Evolutionary conservation across 2,113 vertebrate genomes (phyloP), one percentile per base, ranked within the genome.

Genomic region (Speoplatyrhinus poulsoni): DNA sequence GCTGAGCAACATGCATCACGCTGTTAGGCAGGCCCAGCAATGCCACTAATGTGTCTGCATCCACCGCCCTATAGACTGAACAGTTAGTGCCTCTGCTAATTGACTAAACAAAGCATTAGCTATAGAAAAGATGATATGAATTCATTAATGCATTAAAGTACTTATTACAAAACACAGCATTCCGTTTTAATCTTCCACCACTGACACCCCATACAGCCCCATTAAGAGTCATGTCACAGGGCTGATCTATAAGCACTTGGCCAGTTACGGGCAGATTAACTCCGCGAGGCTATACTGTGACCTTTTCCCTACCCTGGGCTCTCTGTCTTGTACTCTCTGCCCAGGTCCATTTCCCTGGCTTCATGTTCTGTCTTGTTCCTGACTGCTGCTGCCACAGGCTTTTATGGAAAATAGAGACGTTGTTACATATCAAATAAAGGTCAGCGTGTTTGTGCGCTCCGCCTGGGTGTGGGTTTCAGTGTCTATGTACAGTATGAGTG

Each of bases 351-450:
- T 75, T 46, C 50, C 52, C 71, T 61, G 64, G 75, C 69, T 80
- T 55, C 75, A 68, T 77, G 67, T 83, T 69, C 72, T 65, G 60
- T 76, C 70, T 79, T 69, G 67, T 85, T 85, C 69, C 79, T 63
- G 67, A 63, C 65, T 62, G 54, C 60, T 67, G 82, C 79, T 62
- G 71, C 75, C 72, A 80, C 62, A 67, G 61, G 79, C 75, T 78
- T 84, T 88, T 82, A 86, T 75, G 74, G 82, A 71, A 87, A 84
- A 87, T 76, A 73, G 84, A 64, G 76, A 65, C 75, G 59, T 68
- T 76, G 77, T 83, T 85, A 84, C 87, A 89, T 86, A 88, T 79
- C 84, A 87, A 85, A 85, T 81, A 88, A 89, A 90, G 86, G 89
- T 90, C 87, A 88, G 62, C 50, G 58, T 70, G 73, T 75, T 69